Evolutionary conservation across 2,113 vertebrate genomes (phyloP).

Genomic region (Pungitius pungitius): DNA sequence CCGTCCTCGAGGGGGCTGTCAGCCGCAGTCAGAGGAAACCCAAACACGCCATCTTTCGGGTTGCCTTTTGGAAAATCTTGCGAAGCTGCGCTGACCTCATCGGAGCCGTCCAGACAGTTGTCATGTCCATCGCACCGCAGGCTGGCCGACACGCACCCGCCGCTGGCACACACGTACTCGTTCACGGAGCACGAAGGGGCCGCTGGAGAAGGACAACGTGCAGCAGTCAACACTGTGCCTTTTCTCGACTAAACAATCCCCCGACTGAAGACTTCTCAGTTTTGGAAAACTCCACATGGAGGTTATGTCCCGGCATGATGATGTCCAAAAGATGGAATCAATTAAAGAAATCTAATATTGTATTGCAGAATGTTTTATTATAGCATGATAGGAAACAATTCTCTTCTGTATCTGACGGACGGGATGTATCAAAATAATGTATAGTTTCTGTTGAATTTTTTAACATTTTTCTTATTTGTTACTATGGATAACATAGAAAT

Average conservation of each 20-base stretch:
- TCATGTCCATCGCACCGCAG: constrained; percentile 92
- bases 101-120: constrained; percentile 94
- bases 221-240: background rate
- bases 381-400: background rate
- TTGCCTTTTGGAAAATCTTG: constrained; percentile 1
- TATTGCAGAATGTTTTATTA: background rate
- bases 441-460: background rate
- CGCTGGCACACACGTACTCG: constrained; percentile 91
- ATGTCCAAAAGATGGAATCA: constrained; percentile 3
- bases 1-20: background rate
- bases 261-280: constrained; percentile 2
- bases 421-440: background rate
- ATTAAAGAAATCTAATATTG: background rate
- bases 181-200: constrained; percentile 91
- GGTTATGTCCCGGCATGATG: background rate
- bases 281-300: background rate
- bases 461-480: background rate
- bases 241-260: background rate
- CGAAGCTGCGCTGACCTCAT: constrained; percentile 86
- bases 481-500: background rate
- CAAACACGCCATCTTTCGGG: background rate
- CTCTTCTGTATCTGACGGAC: background rate
- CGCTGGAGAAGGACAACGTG: constrained; percentile 68
- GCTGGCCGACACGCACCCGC: constrained; percentile 91
- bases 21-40: background rate